Evolutionary conservation across 2,113 vertebrate species (phyloP), one percentile per base, ranked within the genome.

Genomic region (Ploceus nigricollis): DNA sequence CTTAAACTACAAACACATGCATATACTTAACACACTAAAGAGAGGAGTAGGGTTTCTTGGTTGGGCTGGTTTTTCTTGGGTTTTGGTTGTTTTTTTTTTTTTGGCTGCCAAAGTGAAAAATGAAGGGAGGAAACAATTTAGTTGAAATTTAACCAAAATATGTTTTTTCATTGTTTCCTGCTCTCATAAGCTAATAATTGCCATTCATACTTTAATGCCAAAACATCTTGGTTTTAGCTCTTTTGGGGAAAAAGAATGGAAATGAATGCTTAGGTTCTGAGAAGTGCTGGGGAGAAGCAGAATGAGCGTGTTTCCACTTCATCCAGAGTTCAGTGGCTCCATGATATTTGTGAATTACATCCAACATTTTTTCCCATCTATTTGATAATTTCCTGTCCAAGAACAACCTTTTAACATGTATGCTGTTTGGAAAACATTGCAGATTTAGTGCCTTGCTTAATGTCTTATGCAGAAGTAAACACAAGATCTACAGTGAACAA

Each of bases 1-100:
- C 35, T 68, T 68, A 87, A 93, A 92, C 80, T 94, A 82, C 86
- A 95, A 94, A 91, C 95, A 93, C 60, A 91, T 92, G 91, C 69
- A 89, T 93, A 86, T 71, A 54, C 15, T 90, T 83, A 91, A 51
- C 44, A 12, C 15, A 71, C 28, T 50, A 23, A 61, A 69, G 23
- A 68, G 13, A 71, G 87, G 23, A 72, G 21, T 39, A 66, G 30
- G 21, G 15, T 73, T 70, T 72, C 42, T 54, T 31, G 14, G 25
- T 54, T 33, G 48, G 16, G 15, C 24, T 48, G 22, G 9, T 44
- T 56, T 11, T 11, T n/a, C 42, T 31, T 53, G 16, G 7, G 3
- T 4, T 51, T n/a, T 33, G 6, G 3, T n/a, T 44, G 15, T 12
- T 39, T 19, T 21, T 31, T 7, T 35, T 72, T 40, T 9, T 47